A percentile compares a stretch with the other conserved stretches of the same genome.
Conservation (phyloP, 2,797 vertebrate species). For the Hylomyscus alleni region DNA sequence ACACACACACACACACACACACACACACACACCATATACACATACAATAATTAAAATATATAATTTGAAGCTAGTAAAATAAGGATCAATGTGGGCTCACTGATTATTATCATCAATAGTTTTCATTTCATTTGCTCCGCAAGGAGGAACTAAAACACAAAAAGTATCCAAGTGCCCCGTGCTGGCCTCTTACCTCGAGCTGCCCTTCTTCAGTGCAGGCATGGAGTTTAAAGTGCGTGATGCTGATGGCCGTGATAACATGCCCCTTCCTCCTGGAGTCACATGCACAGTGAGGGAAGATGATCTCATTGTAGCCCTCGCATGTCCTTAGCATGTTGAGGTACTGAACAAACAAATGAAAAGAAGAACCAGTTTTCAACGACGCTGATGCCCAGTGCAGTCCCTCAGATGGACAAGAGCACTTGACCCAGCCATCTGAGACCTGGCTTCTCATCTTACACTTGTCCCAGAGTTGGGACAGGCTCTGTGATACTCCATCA, state of each 20-base stretch:
- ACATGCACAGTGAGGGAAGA: constrained; percentile 98
- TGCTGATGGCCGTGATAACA: constrained; percentile 96
- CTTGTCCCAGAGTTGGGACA: not conserved
- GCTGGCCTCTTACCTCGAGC: constrained; percentile 91
- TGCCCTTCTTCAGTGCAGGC: constrained; percentile 97
- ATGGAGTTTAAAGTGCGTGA: constrained; percentile 97
- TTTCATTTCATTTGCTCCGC: not conserved
- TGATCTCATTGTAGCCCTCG: constrained; percentile 97
- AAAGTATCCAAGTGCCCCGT: accelerated
- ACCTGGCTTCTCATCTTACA: not conserved
- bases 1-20: too few relatives aligned
- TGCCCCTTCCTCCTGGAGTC: constrained; percentile 97
- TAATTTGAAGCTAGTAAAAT: not conserved
- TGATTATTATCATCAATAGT: not conserved
- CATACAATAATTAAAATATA: not conserved
- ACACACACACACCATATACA: not conserved
- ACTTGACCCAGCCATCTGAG: not conserved
- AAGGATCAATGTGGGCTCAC: not conserved
- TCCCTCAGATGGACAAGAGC: not conserved
- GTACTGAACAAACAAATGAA: constrained; percentile 88
- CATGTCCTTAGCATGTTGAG: constrained; percentile 95
- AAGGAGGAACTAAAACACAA: not conserved
- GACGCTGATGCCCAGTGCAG: not conserved
- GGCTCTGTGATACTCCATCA: not conserved
- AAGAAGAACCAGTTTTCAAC: not conserved